Percentiles rank a stretch among this genome's conserved stretches.
Conservation (phyloP, 2,113 vertebrate species). For the Himantopus leucocephalus region DNA sequence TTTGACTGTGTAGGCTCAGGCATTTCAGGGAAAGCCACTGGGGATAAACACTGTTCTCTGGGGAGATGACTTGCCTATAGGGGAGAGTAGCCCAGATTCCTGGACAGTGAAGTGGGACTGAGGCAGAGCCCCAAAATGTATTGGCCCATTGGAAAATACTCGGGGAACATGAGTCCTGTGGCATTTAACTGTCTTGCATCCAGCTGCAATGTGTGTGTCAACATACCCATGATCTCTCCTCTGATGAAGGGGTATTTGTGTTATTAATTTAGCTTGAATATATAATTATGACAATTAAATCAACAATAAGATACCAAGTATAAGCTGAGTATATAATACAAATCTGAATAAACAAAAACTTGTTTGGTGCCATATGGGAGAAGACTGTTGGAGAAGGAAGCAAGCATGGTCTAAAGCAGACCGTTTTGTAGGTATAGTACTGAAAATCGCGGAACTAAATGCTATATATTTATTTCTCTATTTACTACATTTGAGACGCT, state of each 20-base stretch:
- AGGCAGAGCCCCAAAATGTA: background rate
- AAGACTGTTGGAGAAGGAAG: background rate
- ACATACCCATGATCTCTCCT: background rate
- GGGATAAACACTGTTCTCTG: background rate
- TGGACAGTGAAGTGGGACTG: background rate
- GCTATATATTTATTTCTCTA: background rate
- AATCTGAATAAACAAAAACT: background rate
- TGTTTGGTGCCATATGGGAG: background rate
- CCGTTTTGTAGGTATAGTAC: background rate
- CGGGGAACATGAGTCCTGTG: accelerated
- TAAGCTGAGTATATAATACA: background rate
- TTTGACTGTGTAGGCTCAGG: background rate
- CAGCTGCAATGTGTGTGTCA: background rate
- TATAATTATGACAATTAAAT: background rate
- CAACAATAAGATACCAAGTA: background rate
- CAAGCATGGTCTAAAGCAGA: background rate
- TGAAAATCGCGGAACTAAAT: background rate
- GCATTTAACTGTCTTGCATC: background rate
- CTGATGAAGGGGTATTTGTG: background rate
- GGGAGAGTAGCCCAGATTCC: background rate
- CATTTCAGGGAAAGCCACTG: background rate
- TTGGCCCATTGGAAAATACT: background rate
- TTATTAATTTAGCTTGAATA: background rate
- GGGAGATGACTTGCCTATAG: background rate
- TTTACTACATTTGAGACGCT: background rate